phyloP scores from a whole-genome alignment of 2,113 vertebrate genomes.

The Oryzias melastigma region DNA sequence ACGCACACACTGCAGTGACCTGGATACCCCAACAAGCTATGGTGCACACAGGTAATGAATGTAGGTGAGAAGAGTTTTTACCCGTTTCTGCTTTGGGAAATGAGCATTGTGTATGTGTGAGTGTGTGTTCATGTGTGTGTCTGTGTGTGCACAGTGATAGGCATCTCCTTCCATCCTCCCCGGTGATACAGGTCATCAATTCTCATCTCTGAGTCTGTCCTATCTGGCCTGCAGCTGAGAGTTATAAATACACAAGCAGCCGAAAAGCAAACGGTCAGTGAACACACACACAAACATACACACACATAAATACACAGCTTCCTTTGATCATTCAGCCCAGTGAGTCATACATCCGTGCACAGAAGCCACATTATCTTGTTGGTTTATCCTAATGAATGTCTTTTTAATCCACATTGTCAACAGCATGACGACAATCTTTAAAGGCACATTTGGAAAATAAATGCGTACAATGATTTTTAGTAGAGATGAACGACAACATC shows the following conservation, averaged over 20 bases:
- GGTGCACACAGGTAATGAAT: too few relatives aligned
- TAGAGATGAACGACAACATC: too few relatives aligned
- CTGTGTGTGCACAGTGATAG: conserved; percentile 29
- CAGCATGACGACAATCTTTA: too few relatives aligned
- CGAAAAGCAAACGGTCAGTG: background rate
- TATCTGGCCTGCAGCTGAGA: conserved; percentile 18
- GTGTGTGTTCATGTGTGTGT: conserved; percentile 10
- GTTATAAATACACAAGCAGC: conserved; percentile 44
- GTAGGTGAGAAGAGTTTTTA: background rate
- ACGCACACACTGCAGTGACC: conserved; percentile 34
- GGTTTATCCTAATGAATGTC: too few relatives aligned
- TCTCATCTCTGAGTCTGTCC: conserved; percentile 42
- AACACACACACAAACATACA: too few relatives aligned
- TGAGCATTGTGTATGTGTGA: background rate
- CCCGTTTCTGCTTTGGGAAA: background rate
- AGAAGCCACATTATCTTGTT: too few relatives aligned
- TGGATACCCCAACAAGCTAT: conserved; percentile 10
- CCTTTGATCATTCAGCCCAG: too few relatives aligned
- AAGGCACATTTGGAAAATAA: too few relatives aligned
- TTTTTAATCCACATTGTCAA: too few relatives aligned
- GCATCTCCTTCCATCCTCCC: conserved; percentile 39
- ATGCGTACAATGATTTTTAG: too few relatives aligned
- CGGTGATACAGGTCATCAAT: conserved; percentile 54
- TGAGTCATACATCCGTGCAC: too few relatives aligned
- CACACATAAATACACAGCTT: too few relatives aligned